Percentiles rank a stretch among this genome's conserved stretches.
phyloP scores from a whole-genome alignment of 1,140 invertebrate species.

The Megalopta genalis region DNA sequence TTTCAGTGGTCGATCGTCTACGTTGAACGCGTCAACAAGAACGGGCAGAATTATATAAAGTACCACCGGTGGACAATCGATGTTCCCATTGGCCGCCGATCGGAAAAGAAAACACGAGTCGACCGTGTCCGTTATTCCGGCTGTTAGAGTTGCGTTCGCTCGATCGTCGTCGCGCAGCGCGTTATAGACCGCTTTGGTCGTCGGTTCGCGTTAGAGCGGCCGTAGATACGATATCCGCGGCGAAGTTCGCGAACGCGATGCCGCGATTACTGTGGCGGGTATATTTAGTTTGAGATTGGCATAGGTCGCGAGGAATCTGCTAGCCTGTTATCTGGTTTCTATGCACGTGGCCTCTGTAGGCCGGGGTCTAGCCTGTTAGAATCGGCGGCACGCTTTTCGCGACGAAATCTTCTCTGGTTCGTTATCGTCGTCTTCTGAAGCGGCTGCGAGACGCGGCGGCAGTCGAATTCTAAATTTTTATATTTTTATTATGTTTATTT shows the following conservation, averaged over 20 bases:
- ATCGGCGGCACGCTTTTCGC: conserved; percentile 57
- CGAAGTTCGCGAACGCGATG: conserved; percentile 49
- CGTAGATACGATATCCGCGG: conserved; percentile 45
- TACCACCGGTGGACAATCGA: background rate
- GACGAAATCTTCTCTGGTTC: no score
- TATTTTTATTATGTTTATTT: no score
- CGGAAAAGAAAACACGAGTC: background rate
- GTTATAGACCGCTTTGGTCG: conserved; percentile 1
- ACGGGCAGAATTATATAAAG: no score
- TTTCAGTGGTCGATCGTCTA: no score
- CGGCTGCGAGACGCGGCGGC: no score
- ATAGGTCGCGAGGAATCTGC: conserved; percentile 71
- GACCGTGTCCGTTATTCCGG: background rate
- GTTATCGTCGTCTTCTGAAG: no score
- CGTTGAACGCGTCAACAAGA: no score
- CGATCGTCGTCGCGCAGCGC: no score
- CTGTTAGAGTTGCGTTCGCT: background rate
- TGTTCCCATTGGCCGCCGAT: background rate
- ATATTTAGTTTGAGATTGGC: conserved; percentile 77
- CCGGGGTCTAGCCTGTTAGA: conserved; percentile 71
- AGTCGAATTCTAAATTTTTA: no score
- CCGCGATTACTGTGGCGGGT: conserved; percentile 71
- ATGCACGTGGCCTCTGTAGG: conserved; percentile 70
- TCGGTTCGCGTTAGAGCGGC: conserved; percentile 55
- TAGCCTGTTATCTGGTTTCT: conserved; percentile 74